Evolutionary conservation across 1,140 invertebrate species (phyloP), one percentile per base, ranked within the genome.

Genomic region (Sinonovacula constricta): DNA sequence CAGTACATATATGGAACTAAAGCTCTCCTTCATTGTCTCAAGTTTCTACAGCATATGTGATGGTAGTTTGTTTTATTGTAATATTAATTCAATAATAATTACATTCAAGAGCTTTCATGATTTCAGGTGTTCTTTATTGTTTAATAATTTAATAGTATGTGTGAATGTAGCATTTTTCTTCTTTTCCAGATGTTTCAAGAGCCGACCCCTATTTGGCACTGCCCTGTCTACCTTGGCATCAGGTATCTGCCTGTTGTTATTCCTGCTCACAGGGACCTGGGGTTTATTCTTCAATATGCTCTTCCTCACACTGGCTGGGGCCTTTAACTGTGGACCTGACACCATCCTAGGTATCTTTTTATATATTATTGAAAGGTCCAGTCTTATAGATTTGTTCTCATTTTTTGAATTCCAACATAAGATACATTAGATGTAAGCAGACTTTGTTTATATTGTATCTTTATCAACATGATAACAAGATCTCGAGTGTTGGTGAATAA

Each of bases 251-350:
- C 86, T 93, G 34, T 60, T 91, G 14, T 60, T 91, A 0, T 93
- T 93, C 75, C 81, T 89, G n/a, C 15, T 91, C 5, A 93, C 92
- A 30, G 87, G 90, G 24, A 75, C 86, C 4, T 92, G 89, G 89
- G 92, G 92, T 30, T 72, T 90, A 5, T 15, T 87, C 1, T 85
- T 91, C 78, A 92, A 93, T 82, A 84, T 86, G 22, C 7, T 91
- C 1, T 92, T 92, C 65, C 88, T 93, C 83, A 85, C 91, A 22
- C 56, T 92, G n/a, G 91, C 91, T 65, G 93, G 93, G 22, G 90
- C 89, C 7, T 91, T 91, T 51, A 92, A 92, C 75, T 92, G 92
- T 79, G 92, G 92, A 12, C 90, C 92, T n/a, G 93, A 93, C 84
- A 86, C 89, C n/a, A 84, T 93, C n/a, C 81, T 93, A 60, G 87